phyloP scores from a whole-genome alignment of 1,140 invertebrate species.

The Drosophila kikkawai region DNA sequence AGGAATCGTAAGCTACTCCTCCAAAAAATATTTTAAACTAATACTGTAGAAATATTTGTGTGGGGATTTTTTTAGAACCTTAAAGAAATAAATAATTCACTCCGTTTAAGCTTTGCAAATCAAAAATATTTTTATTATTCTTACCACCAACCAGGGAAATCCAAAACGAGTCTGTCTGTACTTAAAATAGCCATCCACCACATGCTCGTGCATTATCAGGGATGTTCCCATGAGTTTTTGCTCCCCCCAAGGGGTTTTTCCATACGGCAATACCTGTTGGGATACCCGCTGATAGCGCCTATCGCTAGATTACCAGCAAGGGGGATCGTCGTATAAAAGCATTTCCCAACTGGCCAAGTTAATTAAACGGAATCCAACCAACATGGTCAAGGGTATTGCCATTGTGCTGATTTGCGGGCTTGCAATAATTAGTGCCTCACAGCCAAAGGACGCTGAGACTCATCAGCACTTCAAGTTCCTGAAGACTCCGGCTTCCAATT shows the following conservation, averaged over 20 bases:
- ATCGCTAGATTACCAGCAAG: slow-evolving; percentile 20
- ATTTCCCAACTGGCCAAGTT: not conserved
- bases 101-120: not conserved
- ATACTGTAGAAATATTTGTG: too few species aligned
- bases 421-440: not conserved
- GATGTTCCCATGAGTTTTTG: slow-evolving; percentile 17
- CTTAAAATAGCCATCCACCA: not conserved
- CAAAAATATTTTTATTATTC: not conserved
- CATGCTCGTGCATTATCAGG: too few species aligned
- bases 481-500: not conserved
- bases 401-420: slow-evolving; percentile 12
- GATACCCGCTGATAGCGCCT: slow-evolving; percentile 28
- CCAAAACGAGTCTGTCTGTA: not conserved
- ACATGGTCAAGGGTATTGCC: slow-evolving; percentile 20
- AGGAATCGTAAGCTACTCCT: not conserved
- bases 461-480: not conserved
- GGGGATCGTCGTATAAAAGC: slow-evolving; percentile 16
- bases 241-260: slow-evolving; percentile 11
- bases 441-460: not conserved
- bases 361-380: slow-evolving; percentile 6
- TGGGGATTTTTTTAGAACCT: not conserved
- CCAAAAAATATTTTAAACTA: not conserved
- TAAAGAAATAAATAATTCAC: not conserved
- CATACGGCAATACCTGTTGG: not conserved
- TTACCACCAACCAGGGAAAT: not conserved